phyloP scores from a whole-genome alignment of 2,888 invertebrate genomes.

The Seira ritae region DNA sequence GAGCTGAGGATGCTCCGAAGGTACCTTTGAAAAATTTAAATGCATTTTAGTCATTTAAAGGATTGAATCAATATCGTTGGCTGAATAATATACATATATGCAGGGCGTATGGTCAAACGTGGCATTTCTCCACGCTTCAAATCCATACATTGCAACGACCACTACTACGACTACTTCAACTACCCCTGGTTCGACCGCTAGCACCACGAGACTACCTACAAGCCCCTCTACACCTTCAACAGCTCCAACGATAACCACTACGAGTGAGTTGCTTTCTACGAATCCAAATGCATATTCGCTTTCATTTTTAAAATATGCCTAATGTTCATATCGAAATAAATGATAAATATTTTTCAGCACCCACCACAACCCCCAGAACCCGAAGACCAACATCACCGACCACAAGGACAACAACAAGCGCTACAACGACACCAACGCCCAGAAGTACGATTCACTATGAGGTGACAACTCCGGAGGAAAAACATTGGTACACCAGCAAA shows the following conservation, averaged over 20 bases:
- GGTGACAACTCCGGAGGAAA: neutral
- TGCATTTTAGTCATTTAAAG: neutral
- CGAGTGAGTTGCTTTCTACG: neutral
- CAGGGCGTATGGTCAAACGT: slow-evolving; percentile 23
- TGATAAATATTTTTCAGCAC: neutral
- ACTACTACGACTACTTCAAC: slow-evolving; percentile 25
- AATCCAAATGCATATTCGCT: too few species aligned
- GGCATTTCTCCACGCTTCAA: neutral
- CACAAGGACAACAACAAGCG: neutral
- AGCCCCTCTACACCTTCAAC: neutral
- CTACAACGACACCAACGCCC: neutral
- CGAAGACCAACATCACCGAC: neutral
- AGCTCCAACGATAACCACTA: neutral
- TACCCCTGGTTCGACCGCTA: neutral
- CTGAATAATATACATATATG: neutral
- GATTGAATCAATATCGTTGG: neutral
- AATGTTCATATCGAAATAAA: neutral
- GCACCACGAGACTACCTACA: neutral
- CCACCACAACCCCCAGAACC: neutral
- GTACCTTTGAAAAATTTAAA: neutral
- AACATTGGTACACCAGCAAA: slow-evolving; percentile 25
- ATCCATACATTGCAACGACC: neutral
- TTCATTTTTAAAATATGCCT: too few species aligned
- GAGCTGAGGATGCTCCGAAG: neutral
- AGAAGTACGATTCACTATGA: neutral